phyloP scores from a whole-genome alignment of 2,113 vertebrate species.

The Plecotus auritus region DNA sequence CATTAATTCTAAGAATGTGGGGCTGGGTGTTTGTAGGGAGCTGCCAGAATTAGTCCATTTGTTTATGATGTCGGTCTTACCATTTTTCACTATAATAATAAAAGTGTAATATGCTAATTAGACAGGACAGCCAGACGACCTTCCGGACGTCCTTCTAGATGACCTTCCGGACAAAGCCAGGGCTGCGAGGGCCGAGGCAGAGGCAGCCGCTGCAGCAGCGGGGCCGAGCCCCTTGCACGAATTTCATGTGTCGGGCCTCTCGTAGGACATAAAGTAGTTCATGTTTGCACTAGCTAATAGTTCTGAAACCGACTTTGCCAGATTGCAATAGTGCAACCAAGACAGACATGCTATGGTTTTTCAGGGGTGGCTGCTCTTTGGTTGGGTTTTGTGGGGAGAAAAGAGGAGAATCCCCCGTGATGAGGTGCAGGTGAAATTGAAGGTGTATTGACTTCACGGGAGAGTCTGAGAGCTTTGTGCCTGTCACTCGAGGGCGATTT shows the following conservation, averaged over 20 bases:
- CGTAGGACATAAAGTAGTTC: slow-evolving; percentile 36
- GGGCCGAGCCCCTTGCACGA: no score
- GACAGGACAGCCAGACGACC: no score
- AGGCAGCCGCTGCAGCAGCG: no score
- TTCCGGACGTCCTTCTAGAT: no score
- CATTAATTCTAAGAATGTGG: slow-evolving; percentile 19
- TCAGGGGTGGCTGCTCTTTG: not conserved
- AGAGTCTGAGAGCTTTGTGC: not conserved
- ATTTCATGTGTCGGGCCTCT: no score
- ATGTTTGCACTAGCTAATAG: slow-evolving; percentile 54
- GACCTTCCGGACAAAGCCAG: no score
- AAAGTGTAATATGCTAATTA: no score
- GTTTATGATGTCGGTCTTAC: slow-evolving; percentile 59
- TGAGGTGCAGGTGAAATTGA: slow-evolving; percentile 6
- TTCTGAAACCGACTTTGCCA: slow-evolving; percentile 68
- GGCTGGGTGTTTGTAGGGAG: slow-evolving; percentile 37
- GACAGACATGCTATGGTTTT: slow-evolving; percentile 3
- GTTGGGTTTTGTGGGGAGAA: slow-evolving; percentile 48
- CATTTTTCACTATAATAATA: not conserved
- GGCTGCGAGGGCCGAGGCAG: no score
- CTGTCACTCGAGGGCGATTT: not conserved
- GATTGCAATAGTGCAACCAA: slow-evolving; percentile 54
- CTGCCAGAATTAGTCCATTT: slow-evolving; percentile 55
- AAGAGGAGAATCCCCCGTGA: slow-evolving; percentile 57
- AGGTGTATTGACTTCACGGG: slow-evolving; percentile 10